phyloP scores from a whole-genome alignment of 30 jellyfish, hydroid and myxozoan genomes.

The Turritopsis dohrnii region DNA sequence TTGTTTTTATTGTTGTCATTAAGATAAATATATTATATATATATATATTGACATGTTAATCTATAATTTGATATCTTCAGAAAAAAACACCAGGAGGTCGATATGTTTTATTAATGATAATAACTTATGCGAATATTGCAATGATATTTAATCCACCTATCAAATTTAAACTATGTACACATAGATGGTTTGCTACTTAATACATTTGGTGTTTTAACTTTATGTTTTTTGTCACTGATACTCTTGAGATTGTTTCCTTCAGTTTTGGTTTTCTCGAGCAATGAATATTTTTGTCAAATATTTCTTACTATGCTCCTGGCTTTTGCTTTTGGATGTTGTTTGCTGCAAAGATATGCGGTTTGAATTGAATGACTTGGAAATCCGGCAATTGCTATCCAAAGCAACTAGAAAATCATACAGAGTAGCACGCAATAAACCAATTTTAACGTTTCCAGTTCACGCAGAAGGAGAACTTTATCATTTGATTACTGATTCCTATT shows the following conservation, averaged over 20 bases:
- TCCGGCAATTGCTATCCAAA: background rate
- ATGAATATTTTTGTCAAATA: background rate
- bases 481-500: background rate
- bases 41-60: background rate
- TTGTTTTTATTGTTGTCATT: background rate
- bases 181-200: background rate
- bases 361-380: background rate
- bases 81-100: background rate
- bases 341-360: background rate
- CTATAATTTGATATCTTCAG: background rate
- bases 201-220: background rate
- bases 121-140: background rate
- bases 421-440: background rate
- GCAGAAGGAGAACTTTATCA: background rate
- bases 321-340: background rate
- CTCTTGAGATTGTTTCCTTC: background rate
- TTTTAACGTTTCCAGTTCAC: background rate
- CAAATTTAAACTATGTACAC: background rate
- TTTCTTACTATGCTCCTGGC: background rate
- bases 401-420: background rate
- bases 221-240: background rate
- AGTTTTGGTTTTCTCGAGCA: background rate
- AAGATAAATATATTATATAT: background rate
- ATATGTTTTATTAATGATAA: background rate
- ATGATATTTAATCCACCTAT: background rate